A percentile compares a stretch with the other conserved stretches of the same genome.
These are phyloP conservation scores for Trissonchulus latispiculum DNA, from an alignment of 2,888 invertebrate genomes.

Conservation along the genomic window DNA sequence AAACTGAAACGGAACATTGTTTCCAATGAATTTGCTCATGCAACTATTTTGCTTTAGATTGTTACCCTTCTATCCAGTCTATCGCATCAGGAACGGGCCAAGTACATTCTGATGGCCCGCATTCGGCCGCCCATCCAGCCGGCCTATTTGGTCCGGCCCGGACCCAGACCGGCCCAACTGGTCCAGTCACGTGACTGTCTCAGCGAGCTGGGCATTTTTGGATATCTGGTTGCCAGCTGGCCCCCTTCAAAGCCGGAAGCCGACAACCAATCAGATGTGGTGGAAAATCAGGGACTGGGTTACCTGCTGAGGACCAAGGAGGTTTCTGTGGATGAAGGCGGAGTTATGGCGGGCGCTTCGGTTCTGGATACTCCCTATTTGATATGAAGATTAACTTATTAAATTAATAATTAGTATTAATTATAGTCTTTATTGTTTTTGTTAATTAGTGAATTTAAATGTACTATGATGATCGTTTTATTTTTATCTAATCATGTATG, in stretches of 20 bases:
- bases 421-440: too few species aligned
- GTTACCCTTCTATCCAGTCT: too few species aligned
- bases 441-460: too few species aligned
- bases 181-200: slow-evolving; percentile 47
- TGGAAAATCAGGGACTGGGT: slow-evolving; percentile 32
- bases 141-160: not conserved
- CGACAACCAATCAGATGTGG: not conserved
- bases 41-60: too few species aligned
- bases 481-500: too few species aligned
- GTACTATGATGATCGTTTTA: too few species aligned
- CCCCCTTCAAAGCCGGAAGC: too few species aligned
- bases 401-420: too few species aligned
- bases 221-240: slow-evolving; percentile 47
- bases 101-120: slow-evolving; percentile 22
- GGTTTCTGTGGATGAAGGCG: slow-evolving; percentile 43
- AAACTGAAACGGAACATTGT: too few species aligned
- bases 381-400: too few species aligned
- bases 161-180: not conserved
- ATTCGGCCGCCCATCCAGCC: slow-evolving; percentile 13
- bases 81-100: too few species aligned
- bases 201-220: slow-evolving; percentile 91
- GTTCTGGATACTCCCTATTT: slow-evolving; percentile 43
- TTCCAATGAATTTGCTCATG: too few species aligned
- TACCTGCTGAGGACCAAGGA: slow-evolving; percentile 44
- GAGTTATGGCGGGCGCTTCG: slow-evolving; percentile 43